Conservation (phyloP, 2,888 invertebrate genomes). For the Seladonia tumulorum region DNA sequence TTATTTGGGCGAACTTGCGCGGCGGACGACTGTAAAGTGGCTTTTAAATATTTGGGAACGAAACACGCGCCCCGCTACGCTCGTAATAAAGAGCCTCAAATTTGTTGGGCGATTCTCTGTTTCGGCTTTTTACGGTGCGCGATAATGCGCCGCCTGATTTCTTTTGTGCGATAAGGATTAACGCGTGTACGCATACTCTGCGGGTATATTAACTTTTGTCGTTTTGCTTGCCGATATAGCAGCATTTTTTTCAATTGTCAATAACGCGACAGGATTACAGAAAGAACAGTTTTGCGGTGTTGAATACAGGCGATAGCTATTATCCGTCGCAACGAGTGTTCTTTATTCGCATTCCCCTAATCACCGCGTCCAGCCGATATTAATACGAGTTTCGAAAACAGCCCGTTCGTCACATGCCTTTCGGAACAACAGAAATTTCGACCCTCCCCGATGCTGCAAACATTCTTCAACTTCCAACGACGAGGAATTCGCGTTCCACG, state of each 20-base stretch:
- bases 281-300: background rate
- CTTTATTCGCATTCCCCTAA: background rate
- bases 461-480: conserved; percentile 51
- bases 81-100: background rate
- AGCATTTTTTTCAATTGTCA: background rate
- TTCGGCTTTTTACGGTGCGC: background rate
- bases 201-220: background rate
- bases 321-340: background rate
- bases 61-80: background rate
- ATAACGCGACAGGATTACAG: background rate
- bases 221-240: background rate
- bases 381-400: conserved; percentile 23
- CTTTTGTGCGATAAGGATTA: background rate
- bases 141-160: background rate
- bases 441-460: conserved; percentile 37
- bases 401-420: background rate
- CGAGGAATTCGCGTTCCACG: conserved; percentile 26
- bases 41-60: background rate
- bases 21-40: background rate
- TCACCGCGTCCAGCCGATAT: conserved; percentile 21
- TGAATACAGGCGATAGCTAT: background rate
- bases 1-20: background rate
- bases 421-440: conserved; percentile 30
- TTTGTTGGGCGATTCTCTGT: background rate
- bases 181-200: background rate